Evolutionary conservation across 2,888 invertebrate genomes (phyloP), one percentile per base, ranked within the genome.

Genomic region (Ditylenchus weischeri): DNA sequence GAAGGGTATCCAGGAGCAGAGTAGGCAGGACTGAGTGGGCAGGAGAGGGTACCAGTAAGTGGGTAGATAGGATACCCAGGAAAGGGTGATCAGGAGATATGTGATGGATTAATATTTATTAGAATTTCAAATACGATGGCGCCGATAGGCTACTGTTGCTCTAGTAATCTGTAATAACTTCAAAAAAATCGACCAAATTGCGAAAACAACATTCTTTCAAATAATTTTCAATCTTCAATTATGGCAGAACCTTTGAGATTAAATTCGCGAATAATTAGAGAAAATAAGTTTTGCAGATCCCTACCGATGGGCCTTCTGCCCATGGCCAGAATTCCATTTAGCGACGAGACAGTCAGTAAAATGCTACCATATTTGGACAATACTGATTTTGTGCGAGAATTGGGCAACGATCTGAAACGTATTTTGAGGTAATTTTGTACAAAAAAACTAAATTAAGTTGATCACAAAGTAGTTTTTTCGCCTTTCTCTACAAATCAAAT

Each of bases 221-320:
- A 29, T 2, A 29, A 29, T 29, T 29, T 29, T 29, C 2, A 29
- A 29, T 10, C 8, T 10, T 54, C 8, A 7, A 54, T 23, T 54
- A 54, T 35, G 2, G 13, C 10, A 29, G 29, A 13, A 18, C 13
- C 2, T 54, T 15, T 6, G 8, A 13, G 2, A 54, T 54, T 54
- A 54, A 54, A 21, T 6, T 6, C 7, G 38, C 11, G 43, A 43
- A 43, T 2, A 13, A 43, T 43, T 43, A 6, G 43, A 43, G 8
- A 43, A 43, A 13, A 43, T 43, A 43, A 43, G 8, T 54, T 54
- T 13, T 73, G 57, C 76, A 87, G 87, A 98, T 88, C 98, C 98
- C n/a, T 99, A 95, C 87, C 93, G 96, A 85, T 99, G 98, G 98
- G 95, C 96, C 47, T 96, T 93, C 87, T 98, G 83, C 91, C 94